These are phyloP conservation scores for Tigriopus californicus DNA, from an alignment of 2,888 invertebrate genomes.

Conservation along the genomic window DNA sequence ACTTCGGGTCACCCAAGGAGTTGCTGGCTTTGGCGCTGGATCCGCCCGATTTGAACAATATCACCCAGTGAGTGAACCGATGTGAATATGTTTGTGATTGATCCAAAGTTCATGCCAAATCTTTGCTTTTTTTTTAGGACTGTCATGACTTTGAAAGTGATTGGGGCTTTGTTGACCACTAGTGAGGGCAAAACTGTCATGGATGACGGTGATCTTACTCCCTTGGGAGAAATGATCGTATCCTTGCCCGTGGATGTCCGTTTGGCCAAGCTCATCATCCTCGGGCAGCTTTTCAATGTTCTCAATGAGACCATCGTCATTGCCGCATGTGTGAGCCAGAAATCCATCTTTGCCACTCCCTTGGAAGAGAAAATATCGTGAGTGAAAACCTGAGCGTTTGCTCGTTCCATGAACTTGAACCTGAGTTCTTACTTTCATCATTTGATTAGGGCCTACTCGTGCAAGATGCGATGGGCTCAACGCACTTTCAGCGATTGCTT, in stretches of 20 bases:
- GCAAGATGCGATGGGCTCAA: conserved; percentile 60
- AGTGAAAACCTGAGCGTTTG: neutral
- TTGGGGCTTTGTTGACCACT: conserved; percentile 54
- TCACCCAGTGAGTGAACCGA: conserved; percentile 31
- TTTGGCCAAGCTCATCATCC: conserved; percentile 58
- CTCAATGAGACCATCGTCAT: conserved; percentile 69
- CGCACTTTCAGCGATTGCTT: conserved; percentile 67
- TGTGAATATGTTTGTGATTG: conserved; percentile 6
- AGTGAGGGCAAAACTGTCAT: conserved; percentile 29
- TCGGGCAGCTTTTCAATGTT: conserved; percentile 68
- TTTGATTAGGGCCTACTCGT: conserved; percentile 41
- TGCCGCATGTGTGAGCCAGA: conserved; percentile 46
- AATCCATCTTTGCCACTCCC: conserved; percentile 55
- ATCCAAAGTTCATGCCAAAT: neutral
- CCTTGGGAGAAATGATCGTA: conserved; percentile 63
- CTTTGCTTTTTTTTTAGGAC: conserved; percentile 19
- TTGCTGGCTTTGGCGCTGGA: conserved; percentile 65
- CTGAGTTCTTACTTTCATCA: no score
- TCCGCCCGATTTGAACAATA: conserved; percentile 63
- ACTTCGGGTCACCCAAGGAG: conserved; percentile 58
- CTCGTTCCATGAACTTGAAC: neutral
- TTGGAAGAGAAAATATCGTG: conserved; percentile 41
- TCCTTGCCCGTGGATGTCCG: conserved; percentile 61
- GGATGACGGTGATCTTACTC: conserved; percentile 69
- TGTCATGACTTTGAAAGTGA: conserved; percentile 28